Evolutionary conservation across 1,140 invertebrate genomes (phyloP), one percentile per base, ranked within the genome.

Genomic region (Diorhabda carinulata): DNA sequence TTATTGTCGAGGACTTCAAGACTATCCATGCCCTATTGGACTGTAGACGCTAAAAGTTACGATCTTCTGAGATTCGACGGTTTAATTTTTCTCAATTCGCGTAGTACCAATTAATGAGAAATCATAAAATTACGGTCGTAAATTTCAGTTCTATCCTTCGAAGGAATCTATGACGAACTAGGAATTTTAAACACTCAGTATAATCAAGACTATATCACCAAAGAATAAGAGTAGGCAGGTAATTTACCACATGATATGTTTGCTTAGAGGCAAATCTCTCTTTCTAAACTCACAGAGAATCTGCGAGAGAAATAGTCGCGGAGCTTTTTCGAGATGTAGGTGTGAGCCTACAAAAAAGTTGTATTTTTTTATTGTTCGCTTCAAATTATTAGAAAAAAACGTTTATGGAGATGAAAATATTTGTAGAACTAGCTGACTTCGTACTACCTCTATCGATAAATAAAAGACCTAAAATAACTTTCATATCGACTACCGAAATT

Each of bases 181-280:
- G 47, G 47, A 52, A 52, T 52, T 52, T 52, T 6, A 52, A 52
- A 52, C 47, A 52, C 47, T 52, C 47, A n/a, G 47, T 52, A 52
- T n/a, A 52, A 52, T 6, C 47, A 52, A 52, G 47, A 3, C 47
- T 52, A 52, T n/a, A 52, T 52, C 63, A 57, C 63, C 41, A 66
- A 74, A 70, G 74, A 75, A 52, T n/a, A 74, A 72, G 76, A 79
- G 74, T 78, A 78, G 77, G 78, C 77, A 79, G 77, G 76, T 76
- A 79, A 79, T 79, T 79, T 79, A 78, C 78, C 78, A 76, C 77
- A 79, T 79, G 78, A 79, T 79, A 79, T 79, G 78, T 79, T 79
- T 79, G 78, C 77, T 78, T 79, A 79, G 77, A 74, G 78, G 78
- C 77, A 78, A 78, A 74, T 43, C 60, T 61, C 43, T 63, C 10